Evolutionary conservation across 2,888 invertebrate species (phyloP).

Genomic region (Sisyra terminalis): DNA sequence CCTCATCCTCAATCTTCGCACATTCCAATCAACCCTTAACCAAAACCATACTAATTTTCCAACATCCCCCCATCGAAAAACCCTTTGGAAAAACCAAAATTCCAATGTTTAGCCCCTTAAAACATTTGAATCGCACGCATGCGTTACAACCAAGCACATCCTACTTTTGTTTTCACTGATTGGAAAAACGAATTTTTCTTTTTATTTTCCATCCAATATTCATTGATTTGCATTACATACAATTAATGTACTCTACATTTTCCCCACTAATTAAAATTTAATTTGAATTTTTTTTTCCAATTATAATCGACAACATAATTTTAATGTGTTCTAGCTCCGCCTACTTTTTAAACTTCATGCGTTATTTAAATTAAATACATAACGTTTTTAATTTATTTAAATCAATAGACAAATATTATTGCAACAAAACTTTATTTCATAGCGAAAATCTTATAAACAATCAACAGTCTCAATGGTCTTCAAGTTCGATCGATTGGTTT

Average conservation of each 20-base stretch:
- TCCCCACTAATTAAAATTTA: background rate
- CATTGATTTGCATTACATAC: no score
- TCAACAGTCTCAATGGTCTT: no score
- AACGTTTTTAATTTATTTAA: background rate
- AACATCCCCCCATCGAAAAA: background rate
- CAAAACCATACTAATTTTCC: background rate
- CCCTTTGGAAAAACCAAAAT: background rate
- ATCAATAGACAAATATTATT: background rate
- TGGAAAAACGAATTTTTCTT: background rate
- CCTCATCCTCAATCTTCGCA: background rate
- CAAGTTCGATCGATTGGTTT: constrained; percentile 14
- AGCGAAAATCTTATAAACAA: background rate
- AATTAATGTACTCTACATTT: background rate
- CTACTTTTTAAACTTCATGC: background rate
- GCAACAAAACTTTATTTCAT: background rate
- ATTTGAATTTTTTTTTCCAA: background rate
- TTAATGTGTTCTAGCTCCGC: constrained; percentile 1
- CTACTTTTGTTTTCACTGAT: constrained; percentile 3
- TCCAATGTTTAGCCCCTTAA: background rate
- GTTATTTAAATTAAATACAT: background rate
- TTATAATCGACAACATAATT: background rate
- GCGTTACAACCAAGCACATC: constrained; percentile 7
- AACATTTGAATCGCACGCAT: background rate
- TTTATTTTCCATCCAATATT: background rate
- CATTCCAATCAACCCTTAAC: no score